A percentile compares a stretch with the other conserved stretches of the same genome.
Conservation (phyloP, 2,888 invertebrate species). For the Apamea monoglypha region DNA sequence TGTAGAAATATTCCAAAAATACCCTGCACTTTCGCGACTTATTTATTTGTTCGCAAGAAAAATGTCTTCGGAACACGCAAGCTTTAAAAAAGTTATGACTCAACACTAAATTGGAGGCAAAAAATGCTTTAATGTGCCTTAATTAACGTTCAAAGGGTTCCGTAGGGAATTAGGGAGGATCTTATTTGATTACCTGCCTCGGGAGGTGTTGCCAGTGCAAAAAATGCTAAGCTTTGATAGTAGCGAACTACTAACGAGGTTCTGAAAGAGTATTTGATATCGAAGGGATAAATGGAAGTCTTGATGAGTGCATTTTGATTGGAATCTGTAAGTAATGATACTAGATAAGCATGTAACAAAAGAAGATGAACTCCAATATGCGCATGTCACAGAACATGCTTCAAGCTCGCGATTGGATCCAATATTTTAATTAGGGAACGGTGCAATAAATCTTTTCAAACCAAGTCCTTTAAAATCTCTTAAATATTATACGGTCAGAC, state of each 20-base stretch:
- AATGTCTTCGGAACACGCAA: constrained; percentile 56
- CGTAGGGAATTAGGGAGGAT: constrained; percentile 52
- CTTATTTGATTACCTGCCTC: constrained; percentile 62
- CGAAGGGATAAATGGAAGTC: neutral
- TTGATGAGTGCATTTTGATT: neutral
- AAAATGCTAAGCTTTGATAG: constrained; percentile 55
- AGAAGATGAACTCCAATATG: neutral
- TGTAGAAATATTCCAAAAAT: constrained; percentile 36
- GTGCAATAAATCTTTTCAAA: neutral
- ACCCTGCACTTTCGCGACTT: constrained; percentile 39
- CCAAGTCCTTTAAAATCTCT: constrained; percentile 19
- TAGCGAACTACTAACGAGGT: constrained; percentile 61
- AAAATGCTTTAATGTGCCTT: constrained; percentile 53
- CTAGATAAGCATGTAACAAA: neutral
- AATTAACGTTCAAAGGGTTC: constrained; percentile 54
- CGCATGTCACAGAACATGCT: neutral
- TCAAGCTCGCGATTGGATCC: neutral
- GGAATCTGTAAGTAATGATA: neutral
- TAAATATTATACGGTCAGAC: neutral
- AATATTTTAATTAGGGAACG: neutral
- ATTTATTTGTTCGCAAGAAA: constrained; percentile 38
- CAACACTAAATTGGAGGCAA: constrained; percentile 44
- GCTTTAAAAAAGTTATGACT: constrained; percentile 56
- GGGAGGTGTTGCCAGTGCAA: constrained; percentile 49
- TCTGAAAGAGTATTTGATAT: constrained; percentile 32